Conservation (phyloP, 2,113 vertebrate genomes). For the Lota lota region DNA sequence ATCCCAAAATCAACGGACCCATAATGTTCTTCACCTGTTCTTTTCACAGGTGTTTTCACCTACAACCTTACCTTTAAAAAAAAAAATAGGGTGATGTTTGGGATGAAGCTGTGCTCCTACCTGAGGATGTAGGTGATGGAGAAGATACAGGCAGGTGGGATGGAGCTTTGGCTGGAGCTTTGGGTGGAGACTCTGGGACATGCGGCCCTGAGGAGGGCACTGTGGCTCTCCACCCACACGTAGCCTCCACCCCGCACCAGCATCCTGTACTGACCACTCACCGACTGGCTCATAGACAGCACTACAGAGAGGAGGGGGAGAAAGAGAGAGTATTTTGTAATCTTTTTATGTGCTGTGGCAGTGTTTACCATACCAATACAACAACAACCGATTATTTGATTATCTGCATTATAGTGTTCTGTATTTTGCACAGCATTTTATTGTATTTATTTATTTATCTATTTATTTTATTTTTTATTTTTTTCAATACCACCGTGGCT, state of each 20-base stretch:
- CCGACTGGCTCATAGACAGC: slow-evolving; percentile 88
- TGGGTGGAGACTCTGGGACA: slow-evolving; percentile 78
- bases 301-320: slow-evolving; percentile 64
- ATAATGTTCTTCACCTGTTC: background rate
- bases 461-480: no score
- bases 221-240: slow-evolving; percentile 92
- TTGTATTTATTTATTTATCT: no score
- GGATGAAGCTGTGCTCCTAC: slow-evolving; percentile 61
- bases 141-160: slow-evolving; percentile 82
- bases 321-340: background rate
- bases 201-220: slow-evolving; percentile 84
- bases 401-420: no score
- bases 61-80: no score
- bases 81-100: background rate
- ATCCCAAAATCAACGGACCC: background rate
- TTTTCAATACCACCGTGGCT: no score
- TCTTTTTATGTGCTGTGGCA: no score
- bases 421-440: no score
- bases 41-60: no score
- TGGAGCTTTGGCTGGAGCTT: slow-evolving; percentile 66
- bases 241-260: slow-evolving; percentile 91
- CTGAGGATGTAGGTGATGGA: slow-evolving; percentile 92
- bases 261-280: slow-evolving; percentile 90
- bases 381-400: no score
- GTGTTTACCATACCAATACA: no score